A percentile compares a stretch with the other conserved stretches of the same genome.
Conservation (phyloP, 35 echinoderm and acorn worm species). For the Lytechinus variegatus region DNA sequence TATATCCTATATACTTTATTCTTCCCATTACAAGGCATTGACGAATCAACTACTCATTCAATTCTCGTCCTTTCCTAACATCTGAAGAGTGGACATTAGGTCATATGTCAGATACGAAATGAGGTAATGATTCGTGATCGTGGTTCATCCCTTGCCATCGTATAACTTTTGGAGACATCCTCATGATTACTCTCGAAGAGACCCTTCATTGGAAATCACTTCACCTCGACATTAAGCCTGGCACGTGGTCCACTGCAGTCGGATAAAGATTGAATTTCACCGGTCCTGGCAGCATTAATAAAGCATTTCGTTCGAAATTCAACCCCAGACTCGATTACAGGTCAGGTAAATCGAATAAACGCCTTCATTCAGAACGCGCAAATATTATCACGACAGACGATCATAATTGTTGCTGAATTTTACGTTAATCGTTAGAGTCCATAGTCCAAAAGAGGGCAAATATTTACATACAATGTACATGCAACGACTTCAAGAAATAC, state of each 20-base stretch:
- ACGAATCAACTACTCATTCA: background rate
- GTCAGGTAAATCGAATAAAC: background rate
- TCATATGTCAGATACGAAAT: background rate
- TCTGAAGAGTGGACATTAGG: background rate
- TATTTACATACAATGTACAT: background rate
- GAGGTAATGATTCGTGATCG: background rate
- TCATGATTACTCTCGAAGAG: background rate
- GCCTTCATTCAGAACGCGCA: background rate
- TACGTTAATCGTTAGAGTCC: background rate
- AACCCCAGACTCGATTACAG: background rate
- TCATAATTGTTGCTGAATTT: background rate
- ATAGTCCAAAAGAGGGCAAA: background rate
- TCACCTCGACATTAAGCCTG: background rate
- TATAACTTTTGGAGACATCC: background rate
- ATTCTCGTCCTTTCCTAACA: background rate
- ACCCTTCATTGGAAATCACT: background rate
- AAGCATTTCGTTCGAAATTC: background rate
- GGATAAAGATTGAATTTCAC: background rate
- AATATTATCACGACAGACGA: background rate
- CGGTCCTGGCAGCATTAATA: background rate
- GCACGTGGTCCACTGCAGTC: background rate
- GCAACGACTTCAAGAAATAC: background rate
- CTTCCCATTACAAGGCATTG: background rate
- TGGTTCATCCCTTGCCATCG: background rate
- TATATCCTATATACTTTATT: background rate